phyloP scores from a whole-genome alignment of 2,113 vertebrate species.

The Xyrauchen texanus region DNA sequence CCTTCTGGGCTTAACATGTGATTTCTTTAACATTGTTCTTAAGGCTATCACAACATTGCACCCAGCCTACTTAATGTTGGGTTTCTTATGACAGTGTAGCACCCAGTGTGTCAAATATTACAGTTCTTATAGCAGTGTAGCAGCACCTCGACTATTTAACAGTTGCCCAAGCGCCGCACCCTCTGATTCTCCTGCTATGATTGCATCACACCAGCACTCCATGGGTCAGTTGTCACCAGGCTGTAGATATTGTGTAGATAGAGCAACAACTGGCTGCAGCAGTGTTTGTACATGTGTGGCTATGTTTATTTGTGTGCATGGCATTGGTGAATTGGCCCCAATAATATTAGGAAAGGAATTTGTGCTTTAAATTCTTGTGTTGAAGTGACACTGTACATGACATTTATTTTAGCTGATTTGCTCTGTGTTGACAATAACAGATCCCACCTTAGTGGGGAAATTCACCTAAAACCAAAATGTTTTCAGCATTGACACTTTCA shows the following conservation, averaged over 20 bases:
- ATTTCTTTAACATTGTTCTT: slow-evolving; percentile 60
- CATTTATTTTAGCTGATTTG: background rate
- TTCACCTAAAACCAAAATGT: too few species aligned
- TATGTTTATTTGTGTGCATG: slow-evolving; percentile 20
- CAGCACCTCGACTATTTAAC: slow-evolving; percentile 46
- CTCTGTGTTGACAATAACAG: background rate
- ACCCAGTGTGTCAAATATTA: slow-evolving; percentile 27
- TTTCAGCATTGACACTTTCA: too few species aligned
- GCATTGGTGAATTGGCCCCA: slow-evolving; percentile 8
- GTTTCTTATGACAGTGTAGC: slow-evolving; percentile 37
- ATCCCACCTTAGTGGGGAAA: background rate
- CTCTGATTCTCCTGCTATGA: slow-evolving; percentile 41
- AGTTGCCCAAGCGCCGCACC: slow-evolving; percentile 44
- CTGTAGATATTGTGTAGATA: slow-evolving; percentile 24
- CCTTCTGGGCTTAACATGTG: slow-evolving; percentile 17
- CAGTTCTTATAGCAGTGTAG: slow-evolving; percentile 39
- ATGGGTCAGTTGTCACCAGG: slow-evolving; percentile 52
- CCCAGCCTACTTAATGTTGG: slow-evolving; percentile 50
- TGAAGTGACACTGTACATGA: too few species aligned
- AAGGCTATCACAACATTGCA: slow-evolving; percentile 55
- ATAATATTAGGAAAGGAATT: background rate
- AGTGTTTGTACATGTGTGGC: slow-evolving; percentile 28
- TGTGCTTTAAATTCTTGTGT: too few species aligned
- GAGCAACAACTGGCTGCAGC: slow-evolving; percentile 29
- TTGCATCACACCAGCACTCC: slow-evolving; percentile 48